phyloP scores from a whole-genome alignment of 2,888 invertebrate genomes.

The Dermolepida albohirtum region DNA sequence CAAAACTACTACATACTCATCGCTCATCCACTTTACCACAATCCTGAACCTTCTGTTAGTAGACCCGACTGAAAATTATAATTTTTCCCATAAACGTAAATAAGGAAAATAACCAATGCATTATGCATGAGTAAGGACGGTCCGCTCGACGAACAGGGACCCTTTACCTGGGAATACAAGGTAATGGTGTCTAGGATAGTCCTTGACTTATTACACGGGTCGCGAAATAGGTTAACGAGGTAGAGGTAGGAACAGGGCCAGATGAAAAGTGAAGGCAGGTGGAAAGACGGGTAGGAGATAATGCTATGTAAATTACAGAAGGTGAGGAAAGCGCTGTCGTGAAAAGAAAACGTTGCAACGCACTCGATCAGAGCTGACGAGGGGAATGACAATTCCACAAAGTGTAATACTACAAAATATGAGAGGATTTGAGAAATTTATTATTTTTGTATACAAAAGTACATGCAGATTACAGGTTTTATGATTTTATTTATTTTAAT shows the following conservation, averaged over 20 bases:
- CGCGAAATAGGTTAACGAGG: constrained; percentile 33
- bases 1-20: constrained; percentile 47
- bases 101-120: constrained; percentile 65
- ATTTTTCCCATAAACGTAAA: constrained; percentile 63
- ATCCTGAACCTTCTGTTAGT: constrained; percentile 47
- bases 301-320: constrained; percentile 58
- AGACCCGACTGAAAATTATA: constrained; percentile 60
- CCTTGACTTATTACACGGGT: constrained; percentile 29
- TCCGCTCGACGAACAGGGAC: too few relatives aligned
- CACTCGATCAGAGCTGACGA: not conserved
- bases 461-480: too few relatives aligned
- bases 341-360: too few relatives aligned
- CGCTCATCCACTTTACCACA: constrained; percentile 49
- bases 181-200: too few relatives aligned
- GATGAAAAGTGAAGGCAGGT: constrained; percentile 58
- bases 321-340: constrained; percentile 7
- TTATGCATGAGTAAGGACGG: constrained; percentile 61
- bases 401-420: too few relatives aligned
- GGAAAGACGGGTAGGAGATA: constrained; percentile 54
- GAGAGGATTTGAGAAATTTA: not conserved
- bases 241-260: constrained; percentile 45
- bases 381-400: not conserved
- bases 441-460: too few relatives aligned
- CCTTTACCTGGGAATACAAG: constrained; percentile 57
- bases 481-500: too few relatives aligned